Evolutionary conservation across 2,888 invertebrate genomes (phyloP).

Genomic region (Cephus sareptanus): DNA sequence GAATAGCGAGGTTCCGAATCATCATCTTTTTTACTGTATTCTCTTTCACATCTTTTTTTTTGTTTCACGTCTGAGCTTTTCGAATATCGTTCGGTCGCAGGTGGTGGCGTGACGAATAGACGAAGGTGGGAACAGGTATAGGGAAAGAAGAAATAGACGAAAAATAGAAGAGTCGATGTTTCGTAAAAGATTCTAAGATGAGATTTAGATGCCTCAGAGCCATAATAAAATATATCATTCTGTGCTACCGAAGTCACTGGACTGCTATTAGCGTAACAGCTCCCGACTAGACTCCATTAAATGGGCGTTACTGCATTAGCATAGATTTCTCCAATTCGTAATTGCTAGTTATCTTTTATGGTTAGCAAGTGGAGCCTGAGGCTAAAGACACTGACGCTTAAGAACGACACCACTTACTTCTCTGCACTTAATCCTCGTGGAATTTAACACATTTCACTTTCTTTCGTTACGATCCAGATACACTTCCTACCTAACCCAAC

Average conservation of each 20-base stretch:
- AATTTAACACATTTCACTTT: not conserved
- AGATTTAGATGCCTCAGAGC: conserved; percentile 19
- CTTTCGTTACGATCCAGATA: not conserved
- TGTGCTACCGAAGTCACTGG: conserved; percentile 33
- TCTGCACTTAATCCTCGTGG: not conserved
- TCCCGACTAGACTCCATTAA: conserved; percentile 32
- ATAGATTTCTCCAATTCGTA: conserved; percentile 22
- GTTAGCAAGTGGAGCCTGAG: not conserved
- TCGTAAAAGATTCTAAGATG: not conserved
- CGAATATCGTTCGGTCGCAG: not conserved
- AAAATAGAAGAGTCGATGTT: not conserved
- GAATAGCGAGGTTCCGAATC: not conserved
- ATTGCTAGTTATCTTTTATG: not conserved
- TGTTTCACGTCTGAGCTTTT: conserved; percentile 2
- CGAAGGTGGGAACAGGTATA: not conserved
- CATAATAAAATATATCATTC: conserved; percentile 27
- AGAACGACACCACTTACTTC: not conserved
- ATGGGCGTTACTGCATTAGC: conserved; percentile 35
- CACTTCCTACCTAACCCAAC: not conserved
- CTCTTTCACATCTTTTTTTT: conserved; percentile 14
- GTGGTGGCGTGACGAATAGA: not conserved
- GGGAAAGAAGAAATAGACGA: not conserved
- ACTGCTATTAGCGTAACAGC: conserved; percentile 38
- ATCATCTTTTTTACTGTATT: conserved; percentile 8
- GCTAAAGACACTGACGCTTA: not conserved